Conservation (phyloP, 2,113 vertebrate species). For the Aleadryas rufinucha region DNA sequence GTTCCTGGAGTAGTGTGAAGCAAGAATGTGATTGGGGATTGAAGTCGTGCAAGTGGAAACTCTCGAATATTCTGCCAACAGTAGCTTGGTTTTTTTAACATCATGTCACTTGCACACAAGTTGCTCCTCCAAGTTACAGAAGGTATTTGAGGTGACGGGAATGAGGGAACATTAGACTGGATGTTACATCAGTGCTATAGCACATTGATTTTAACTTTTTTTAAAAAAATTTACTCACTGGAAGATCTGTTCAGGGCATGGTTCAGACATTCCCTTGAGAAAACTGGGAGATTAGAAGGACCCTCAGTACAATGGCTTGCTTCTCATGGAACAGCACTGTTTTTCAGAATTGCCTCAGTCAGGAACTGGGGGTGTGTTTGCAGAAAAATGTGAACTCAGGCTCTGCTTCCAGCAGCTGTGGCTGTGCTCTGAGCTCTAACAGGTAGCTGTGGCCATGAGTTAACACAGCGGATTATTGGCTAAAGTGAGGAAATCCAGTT, state of each 20-base stretch:
- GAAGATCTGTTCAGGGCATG: not conserved
- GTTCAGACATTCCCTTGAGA: not conserved
- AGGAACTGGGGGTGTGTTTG: not conserved
- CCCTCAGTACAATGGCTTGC: not conserved
- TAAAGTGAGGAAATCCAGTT: not conserved
- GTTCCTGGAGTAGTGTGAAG: not conserved
- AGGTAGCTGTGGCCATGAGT: not conserved
- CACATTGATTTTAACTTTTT: not conserved
- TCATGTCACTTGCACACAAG: not conserved
- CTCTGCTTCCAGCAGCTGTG: not conserved
- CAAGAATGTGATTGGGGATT: not conserved
- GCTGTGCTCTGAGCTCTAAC: not conserved
- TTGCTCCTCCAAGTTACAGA: not conserved
- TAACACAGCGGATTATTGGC: not conserved
- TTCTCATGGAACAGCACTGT: not conserved
- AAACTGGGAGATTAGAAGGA: not conserved
- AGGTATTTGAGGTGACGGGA: not conserved
- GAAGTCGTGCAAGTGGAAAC: not conserved
- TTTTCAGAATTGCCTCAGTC: not conserved
- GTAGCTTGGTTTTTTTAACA: not conserved
- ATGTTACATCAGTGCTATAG: not conserved
- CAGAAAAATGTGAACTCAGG: not conserved
- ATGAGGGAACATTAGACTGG: not conserved
- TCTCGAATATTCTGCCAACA: not conserved
- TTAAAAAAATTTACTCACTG: too few species aligned